Conservation (phyloP, 1,140 invertebrate genomes). For the Drosophila orosa region DNA sequence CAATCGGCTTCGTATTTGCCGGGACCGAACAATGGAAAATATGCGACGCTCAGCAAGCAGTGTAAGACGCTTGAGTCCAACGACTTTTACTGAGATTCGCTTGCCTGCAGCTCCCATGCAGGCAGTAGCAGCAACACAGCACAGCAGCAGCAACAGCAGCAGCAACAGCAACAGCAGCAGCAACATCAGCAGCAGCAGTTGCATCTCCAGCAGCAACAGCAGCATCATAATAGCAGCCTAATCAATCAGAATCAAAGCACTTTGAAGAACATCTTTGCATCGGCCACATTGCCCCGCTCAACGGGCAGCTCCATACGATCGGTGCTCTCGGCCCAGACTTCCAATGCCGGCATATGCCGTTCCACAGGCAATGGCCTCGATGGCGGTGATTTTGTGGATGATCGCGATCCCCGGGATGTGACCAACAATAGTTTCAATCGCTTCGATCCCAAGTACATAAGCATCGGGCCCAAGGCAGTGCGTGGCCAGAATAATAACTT, state of each 20-base stretch:
- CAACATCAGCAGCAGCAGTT: constrained; percentile 42
- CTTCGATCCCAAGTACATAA: constrained; percentile 87
- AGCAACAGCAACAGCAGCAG: constrained; percentile 62
- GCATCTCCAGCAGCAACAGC: constrained; percentile 55
- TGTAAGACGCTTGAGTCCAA: constrained; percentile 97
- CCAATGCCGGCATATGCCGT: constrained; percentile 69
- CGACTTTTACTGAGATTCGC: constrained; percentile 96
- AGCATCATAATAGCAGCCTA: constrained; percentile 41
- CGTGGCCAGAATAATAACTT: constrained; percentile 83
- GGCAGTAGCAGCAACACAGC: constrained; percentile 84
- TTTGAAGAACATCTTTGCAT: constrained; percentile 83
- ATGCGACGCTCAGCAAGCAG: constrained; percentile 96
- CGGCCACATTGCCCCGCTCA: constrained; percentile 78
- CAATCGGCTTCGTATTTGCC: constrained; percentile 78
- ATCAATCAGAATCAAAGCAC: constrained; percentile 62
- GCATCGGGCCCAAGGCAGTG: constrained; percentile 86
- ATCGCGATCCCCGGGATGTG: constrained; percentile 83
- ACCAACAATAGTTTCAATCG: constrained; percentile 85
- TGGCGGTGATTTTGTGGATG: constrained; percentile 43
- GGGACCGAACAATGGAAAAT: constrained; percentile 90
- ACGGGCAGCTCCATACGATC: constrained; percentile 80
- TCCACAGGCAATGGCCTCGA: constrained; percentile 77
- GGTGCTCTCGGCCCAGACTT: constrained; percentile 73
- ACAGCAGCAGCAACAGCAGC: constrained; percentile 65
- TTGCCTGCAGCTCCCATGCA: constrained; percentile 86